Percentiles rank a stretch among this genome's conserved stretches.
Evolutionary conservation across 2,797 vertebrate species (phyloP).

Genomic region (Enteromius thamalakanensis): DNA sequence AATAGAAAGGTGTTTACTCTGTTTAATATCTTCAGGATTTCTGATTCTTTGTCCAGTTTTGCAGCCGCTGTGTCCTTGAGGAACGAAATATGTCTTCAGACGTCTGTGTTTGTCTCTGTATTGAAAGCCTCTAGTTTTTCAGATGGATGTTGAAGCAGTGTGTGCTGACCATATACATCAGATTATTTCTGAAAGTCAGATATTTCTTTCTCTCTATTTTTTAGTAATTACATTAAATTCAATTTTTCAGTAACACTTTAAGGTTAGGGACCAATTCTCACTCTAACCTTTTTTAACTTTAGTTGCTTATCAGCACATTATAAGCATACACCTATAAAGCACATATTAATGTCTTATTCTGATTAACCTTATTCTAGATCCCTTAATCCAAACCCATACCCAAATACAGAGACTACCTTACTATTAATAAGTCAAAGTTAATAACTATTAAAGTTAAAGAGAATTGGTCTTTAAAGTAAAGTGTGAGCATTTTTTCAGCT

Average conservation of each 20-base stretch:
- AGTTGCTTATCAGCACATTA: background rate
- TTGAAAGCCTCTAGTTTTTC: slow-evolving; percentile 42
- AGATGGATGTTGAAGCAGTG: slow-evolving; percentile 37
- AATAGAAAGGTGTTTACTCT: background rate
- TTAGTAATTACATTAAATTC: background rate
- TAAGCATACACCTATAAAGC: background rate
- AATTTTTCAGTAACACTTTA: background rate
- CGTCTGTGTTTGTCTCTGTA: slow-evolving; percentile 34
- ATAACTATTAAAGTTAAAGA: no score
- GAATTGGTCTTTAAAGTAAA: no score
- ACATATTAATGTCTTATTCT: background rate
- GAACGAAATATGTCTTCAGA: slow-evolving; percentile 20
- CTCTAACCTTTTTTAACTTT: background rate
- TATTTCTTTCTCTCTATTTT: background rate
- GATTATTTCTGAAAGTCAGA: background rate
- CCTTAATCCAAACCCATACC: background rate
- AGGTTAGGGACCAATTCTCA: background rate
- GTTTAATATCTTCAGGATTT: slow-evolving; percentile 22
- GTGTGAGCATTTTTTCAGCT: background rate
- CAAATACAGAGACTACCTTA: background rate
- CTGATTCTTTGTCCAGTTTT: slow-evolving; percentile 23
- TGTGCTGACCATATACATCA: slow-evolving; percentile 5
- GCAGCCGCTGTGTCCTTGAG: slow-evolving; percentile 23
- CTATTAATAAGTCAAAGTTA: background rate
- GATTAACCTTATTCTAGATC: background rate